Conservation (phyloP, 2,888 invertebrate species). For the Plagiodera versicolora region DNA sequence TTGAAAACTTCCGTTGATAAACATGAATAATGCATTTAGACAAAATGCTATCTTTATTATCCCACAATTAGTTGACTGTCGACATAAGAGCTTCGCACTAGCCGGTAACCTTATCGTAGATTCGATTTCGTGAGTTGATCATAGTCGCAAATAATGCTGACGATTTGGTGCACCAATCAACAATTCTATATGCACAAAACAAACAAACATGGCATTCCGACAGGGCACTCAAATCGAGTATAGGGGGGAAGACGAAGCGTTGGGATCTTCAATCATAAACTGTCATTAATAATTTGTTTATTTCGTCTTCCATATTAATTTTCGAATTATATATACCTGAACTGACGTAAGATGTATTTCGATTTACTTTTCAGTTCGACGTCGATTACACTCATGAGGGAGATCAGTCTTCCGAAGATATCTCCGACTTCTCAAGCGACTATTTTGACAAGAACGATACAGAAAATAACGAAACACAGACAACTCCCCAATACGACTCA, state of each 20-base stretch:
- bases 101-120: not conserved
- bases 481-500: conserved; percentile 3
- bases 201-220: no score
- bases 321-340: no score
- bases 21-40: not conserved
- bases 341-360: not conserved
- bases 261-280: no score
- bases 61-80: not conserved
- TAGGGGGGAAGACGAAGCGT: no score
- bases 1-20: not conserved
- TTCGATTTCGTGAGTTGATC: no score
- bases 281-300: no score
- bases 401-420: not conserved
- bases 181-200: no score
- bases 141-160: no score
- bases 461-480: not conserved
- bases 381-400: not conserved
- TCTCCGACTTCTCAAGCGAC: not conserved
- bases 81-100: not conserved
- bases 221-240: no score
- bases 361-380: not conserved
- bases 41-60: not conserved
- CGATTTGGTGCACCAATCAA: no score
- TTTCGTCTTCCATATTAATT: no score
- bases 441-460: not conserved